Percentiles rank a stretch among this genome's conserved stretches.
Evolutionary conservation across 2,888 invertebrate genomes (phyloP).

Genomic region (Ariolimax columbianus): DNA sequence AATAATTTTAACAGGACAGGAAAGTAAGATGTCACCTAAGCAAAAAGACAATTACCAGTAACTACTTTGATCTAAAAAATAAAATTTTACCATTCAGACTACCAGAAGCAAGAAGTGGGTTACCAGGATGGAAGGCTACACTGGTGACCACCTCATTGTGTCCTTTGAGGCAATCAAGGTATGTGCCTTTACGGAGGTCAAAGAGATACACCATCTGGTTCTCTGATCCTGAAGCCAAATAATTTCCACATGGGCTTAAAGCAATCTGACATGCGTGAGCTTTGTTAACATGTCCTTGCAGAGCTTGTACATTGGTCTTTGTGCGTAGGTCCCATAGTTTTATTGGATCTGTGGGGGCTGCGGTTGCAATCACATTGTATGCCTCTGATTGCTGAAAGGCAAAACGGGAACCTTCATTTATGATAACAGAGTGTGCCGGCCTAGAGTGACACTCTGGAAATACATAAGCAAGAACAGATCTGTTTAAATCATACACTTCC

Average conservation of each 20-base stretch:
- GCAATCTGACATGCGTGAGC: constrained; percentile 74
- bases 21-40: background rate
- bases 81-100: constrained; percentile 62
- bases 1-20: background rate
- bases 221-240: constrained; percentile 77
- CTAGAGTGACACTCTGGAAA: constrained; percentile 74
- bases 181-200: constrained; percentile 75
- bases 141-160: constrained; percentile 76
- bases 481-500: constrained; percentile 77
- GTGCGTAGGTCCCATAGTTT: constrained; percentile 79
- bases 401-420: constrained; percentile 74
- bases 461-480: constrained; percentile 64
- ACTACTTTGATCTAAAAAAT: constrained; percentile 53
- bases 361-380: constrained; percentile 75
- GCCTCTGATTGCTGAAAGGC: constrained; percentile 71
- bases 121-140: constrained; percentile 74
- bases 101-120: constrained; percentile 65
- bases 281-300: constrained; percentile 76
- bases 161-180: constrained; percentile 73
- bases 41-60: background rate
- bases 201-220: constrained; percentile 77
- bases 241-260: constrained; percentile 78
- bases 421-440: constrained; percentile 71
- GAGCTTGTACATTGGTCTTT: constrained; percentile 74
- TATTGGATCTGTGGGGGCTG: constrained; percentile 77